phyloP scores from a whole-genome alignment of 2,888 invertebrate species.

The Bedellia somnulentella region DNA sequence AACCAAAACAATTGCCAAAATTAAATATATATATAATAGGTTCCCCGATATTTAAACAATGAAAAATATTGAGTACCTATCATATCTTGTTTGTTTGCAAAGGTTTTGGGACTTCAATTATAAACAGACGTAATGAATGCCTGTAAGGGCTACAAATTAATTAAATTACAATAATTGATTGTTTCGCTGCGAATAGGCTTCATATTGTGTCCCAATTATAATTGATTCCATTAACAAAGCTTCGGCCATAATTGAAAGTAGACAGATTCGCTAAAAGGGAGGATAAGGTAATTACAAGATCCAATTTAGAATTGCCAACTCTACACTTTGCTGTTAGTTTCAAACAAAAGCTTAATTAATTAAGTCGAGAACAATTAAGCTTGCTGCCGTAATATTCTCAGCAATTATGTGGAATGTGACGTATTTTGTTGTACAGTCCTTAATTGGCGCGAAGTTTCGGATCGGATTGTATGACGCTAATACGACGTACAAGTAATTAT shows the following conservation, averaged over 20 bases:
- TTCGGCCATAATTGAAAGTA: slow-evolving; percentile 56
- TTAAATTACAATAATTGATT: slow-evolving; percentile 26
- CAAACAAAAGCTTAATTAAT: slow-evolving; percentile 63
- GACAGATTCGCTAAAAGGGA: slow-evolving; percentile 52
- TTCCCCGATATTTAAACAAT: no score
- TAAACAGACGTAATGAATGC: slow-evolving; percentile 1
- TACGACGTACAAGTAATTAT: slow-evolving; percentile 48
- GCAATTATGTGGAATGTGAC: slow-evolving; percentile 57
- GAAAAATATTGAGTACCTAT: no score
- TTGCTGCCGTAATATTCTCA: slow-evolving; percentile 58
- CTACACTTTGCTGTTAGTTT: slow-evolving; percentile 62
- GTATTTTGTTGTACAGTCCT: slow-evolving; percentile 48
- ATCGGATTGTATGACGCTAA: slow-evolving; percentile 53
- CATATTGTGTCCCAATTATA: slow-evolving; percentile 50
- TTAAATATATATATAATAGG: no score
- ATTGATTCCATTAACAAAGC: slow-evolving; percentile 55
- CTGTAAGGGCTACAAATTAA: slow-evolving; percentile 20
- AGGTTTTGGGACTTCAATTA: no score
- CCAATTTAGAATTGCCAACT: slow-evolving; percentile 63
- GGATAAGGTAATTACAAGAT: slow-evolving; percentile 61
- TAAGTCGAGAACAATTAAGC: slow-evolving; percentile 62
- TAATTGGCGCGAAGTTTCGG: slow-evolving; percentile 47
- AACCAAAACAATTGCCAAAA: no score
- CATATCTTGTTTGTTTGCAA: no score
- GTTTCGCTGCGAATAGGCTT: no score